These are phyloP conservation scores for Cyclura pinguis DNA, from an alignment of 2,797 vertebrate species.

Conservation along the genomic window DNA sequence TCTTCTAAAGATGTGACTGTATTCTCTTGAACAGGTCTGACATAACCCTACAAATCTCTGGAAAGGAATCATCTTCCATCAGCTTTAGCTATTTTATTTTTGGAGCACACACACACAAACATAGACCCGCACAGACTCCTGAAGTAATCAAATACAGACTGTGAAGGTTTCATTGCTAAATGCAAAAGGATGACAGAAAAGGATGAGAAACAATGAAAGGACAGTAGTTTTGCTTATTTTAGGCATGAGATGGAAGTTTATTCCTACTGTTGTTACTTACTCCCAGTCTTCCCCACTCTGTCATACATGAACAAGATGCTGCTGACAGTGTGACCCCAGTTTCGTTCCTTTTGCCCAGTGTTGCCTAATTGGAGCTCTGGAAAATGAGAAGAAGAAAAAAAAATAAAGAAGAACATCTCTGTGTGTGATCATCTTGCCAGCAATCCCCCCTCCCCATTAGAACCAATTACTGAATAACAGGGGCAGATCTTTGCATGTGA, in stretches of 20 bases:
- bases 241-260: too few species aligned
- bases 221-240: neutral
- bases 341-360: neutral
- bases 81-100: neutral
- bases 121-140: neutral
- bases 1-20: too few species aligned
- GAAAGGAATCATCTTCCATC: neutral
- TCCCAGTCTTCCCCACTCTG: neutral
- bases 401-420: neutral
- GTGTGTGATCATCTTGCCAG: neutral
- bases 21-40: neutral
- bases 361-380: neutral
- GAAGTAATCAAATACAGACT: neutral
- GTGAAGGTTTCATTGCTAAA: neutral
- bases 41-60: neutral
- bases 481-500: too few species aligned
- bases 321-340: neutral
- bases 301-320: neutral
- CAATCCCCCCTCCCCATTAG: too few species aligned
- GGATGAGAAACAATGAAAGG: neutral
- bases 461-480: too few species aligned
- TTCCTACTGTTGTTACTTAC: neutral
- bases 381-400: neutral
- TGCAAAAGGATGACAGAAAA: neutral
- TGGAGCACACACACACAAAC: neutral